Evolutionary conservation across 2,797 vertebrate species (phyloP).

Genomic region (Ctenopoma multispine): DNA sequence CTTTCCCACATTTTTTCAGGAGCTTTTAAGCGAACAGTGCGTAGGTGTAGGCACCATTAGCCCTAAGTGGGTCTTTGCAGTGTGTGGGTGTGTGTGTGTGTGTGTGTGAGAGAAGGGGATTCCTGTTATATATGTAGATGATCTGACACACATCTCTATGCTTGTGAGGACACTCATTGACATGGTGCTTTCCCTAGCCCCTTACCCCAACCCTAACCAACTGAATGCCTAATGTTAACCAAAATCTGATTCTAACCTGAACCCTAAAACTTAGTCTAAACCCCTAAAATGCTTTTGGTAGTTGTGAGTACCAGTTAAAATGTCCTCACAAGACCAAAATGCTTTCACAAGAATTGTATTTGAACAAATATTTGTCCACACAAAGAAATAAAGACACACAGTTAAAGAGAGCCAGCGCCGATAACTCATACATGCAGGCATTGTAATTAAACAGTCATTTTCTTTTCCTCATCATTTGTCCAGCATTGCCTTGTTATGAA

Average conservation of each 20-base stretch:
- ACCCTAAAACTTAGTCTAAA: no score
- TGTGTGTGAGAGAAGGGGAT: slow-evolving; percentile 46
- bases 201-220: no score
- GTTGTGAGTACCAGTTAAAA: no score
- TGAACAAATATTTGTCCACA: no score
- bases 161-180: no score
- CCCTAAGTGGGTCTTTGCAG: slow-evolving; percentile 49
- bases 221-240: no score
- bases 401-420: slow-evolving; percentile 2
- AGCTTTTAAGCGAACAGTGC: slow-evolving; percentile 58
- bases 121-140: background rate
- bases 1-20: slow-evolving; percentile 57
- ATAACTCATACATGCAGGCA: slow-evolving; percentile 25
- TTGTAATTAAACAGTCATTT: slow-evolving; percentile 35
- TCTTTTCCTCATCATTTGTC: slow-evolving; percentile 31
- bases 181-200: no score
- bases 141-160: background rate
- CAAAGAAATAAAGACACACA: background rate
- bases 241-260: no score
- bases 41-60: slow-evolving; percentile 60
- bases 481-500: slow-evolving; percentile 9
- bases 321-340: no score
- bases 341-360: no score
- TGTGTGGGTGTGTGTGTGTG: slow-evolving; percentile 46
- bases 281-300: no score